Conservation (phyloP, 2,113 vertebrate genomes). For the Nycticorax nycticorax region DNA sequence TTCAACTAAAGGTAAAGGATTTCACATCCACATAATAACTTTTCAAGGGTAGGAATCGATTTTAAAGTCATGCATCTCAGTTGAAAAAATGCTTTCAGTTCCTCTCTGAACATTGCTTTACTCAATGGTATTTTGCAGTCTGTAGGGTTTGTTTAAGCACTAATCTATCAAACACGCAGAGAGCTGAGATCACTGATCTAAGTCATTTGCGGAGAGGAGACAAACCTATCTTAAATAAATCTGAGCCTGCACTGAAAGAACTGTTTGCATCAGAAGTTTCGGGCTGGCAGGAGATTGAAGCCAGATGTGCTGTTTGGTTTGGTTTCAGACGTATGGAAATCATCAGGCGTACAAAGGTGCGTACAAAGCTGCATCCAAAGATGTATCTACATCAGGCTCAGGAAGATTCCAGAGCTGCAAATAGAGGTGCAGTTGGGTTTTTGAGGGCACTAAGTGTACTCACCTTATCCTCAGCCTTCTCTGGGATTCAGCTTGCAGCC, state of each 20-base stretch:
- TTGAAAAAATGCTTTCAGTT: neutral
- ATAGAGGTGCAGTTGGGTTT: neutral
- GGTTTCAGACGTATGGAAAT: neutral
- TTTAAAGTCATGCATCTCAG: neutral
- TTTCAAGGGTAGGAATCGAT: neutral
- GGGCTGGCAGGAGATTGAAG: neutral
- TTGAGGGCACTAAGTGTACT: neutral
- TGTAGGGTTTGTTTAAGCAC: slow-evolving; percentile 35
- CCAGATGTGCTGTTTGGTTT: neutral
- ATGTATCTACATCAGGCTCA: neutral
- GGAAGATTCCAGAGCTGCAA: neutral
- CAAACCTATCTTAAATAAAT: neutral
- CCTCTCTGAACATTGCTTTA: neutral
- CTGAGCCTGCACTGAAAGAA: neutral
- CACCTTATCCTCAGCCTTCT: neutral
- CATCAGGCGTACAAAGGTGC: neutral
- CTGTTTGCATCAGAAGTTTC: neutral
- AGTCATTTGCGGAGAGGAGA: neutral
- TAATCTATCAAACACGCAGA: neutral
- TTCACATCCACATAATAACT: neutral
- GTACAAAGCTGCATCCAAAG: neutral
- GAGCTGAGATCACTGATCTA: neutral
- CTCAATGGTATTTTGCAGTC: neutral
- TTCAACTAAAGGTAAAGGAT: neutral
- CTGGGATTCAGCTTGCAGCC: neutral